Evolutionary conservation across 92 coral and sea anemone species (phyloP).

Genomic region (Nematostella vectensis): DNA sequence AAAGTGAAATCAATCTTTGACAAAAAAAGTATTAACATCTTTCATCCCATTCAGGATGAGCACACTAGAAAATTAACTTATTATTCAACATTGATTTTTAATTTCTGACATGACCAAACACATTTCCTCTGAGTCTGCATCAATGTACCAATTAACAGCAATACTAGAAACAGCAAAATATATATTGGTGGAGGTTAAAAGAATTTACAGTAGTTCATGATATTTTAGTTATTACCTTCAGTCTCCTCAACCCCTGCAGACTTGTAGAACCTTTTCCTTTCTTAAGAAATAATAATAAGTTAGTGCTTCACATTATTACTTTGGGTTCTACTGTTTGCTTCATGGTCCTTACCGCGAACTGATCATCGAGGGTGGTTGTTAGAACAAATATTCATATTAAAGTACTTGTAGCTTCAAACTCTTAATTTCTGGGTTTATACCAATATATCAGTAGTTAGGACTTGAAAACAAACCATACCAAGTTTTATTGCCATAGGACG

Average conservation of each 20-base stretch:
- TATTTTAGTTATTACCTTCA: too few species aligned
- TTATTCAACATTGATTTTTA: not conserved
- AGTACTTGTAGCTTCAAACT: too few species aligned
- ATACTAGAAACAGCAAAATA: too few species aligned
- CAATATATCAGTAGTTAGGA: not conserved
- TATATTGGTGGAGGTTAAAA: too few species aligned
- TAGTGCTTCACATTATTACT: not conserved
- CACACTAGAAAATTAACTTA: too few species aligned
- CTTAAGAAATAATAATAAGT: constrained; percentile 27
- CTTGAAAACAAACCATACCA: too few species aligned
- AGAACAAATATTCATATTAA: not conserved
- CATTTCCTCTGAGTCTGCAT: not conserved
- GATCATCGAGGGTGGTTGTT: not conserved
- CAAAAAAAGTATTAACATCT: not conserved
- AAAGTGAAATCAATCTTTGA: not conserved
- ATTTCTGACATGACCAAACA: not conserved
- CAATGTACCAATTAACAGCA: not conserved
- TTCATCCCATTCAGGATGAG: too few species aligned
- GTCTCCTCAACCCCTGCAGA: constrained; percentile 64
- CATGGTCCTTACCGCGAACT: too few species aligned
- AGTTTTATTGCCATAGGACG: too few species aligned
- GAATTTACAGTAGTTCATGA: too few species aligned
- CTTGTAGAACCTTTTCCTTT: constrained; percentile 71
- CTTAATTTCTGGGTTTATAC: too few species aligned
- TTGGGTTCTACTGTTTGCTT: too few species aligned